phyloP scores from a whole-genome alignment of 30 jellyfish, hydroid and myxozoan species.

The Turritopsis rubra region DNA sequence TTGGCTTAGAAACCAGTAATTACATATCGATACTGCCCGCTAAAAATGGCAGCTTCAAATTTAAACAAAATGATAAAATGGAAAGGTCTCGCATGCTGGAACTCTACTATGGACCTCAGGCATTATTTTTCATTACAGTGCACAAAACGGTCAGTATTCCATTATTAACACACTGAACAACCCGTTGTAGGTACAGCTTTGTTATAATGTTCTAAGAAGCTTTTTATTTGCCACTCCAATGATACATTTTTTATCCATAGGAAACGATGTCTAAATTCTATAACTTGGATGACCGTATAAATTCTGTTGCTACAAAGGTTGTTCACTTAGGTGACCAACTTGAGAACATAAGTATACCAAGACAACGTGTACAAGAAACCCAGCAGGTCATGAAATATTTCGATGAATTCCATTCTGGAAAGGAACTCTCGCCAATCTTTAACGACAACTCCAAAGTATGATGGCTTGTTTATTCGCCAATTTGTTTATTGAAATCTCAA shows the following conservation, averaged over 20 bases:
- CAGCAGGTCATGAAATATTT: slow-evolving; percentile 91
- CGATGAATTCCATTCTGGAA: slow-evolving; percentile 85
- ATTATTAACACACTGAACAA: no score
- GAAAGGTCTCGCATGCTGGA: no score
- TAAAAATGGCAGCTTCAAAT: no score
- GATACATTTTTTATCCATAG: slow-evolving; percentile 46
- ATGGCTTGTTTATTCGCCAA: neutral
- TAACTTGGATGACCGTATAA: slow-evolving; percentile 90
- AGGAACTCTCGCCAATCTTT: slow-evolving; percentile 75
- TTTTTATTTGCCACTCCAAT: neutral
- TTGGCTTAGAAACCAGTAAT: no score
- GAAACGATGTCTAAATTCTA: slow-evolving; percentile 67
- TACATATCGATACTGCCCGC: no score
- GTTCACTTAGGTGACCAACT: slow-evolving; percentile 96
- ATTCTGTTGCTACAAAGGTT: slow-evolving; percentile 95
- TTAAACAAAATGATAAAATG: no score
- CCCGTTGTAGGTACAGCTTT: neutral
- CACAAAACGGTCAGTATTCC: no score
- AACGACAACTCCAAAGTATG: slow-evolving; percentile 66
- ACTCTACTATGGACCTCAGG: no score
- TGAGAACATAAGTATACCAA: slow-evolving; percentile 90
- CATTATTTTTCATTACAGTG: no score
- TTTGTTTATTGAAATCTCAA: no score
- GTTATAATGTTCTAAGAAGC: neutral
- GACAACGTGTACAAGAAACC: slow-evolving; percentile 90